Base-by-base conservation (phyloP, 1,140 invertebrate genomes). In the Homalodisca vitripennis region DNA sequence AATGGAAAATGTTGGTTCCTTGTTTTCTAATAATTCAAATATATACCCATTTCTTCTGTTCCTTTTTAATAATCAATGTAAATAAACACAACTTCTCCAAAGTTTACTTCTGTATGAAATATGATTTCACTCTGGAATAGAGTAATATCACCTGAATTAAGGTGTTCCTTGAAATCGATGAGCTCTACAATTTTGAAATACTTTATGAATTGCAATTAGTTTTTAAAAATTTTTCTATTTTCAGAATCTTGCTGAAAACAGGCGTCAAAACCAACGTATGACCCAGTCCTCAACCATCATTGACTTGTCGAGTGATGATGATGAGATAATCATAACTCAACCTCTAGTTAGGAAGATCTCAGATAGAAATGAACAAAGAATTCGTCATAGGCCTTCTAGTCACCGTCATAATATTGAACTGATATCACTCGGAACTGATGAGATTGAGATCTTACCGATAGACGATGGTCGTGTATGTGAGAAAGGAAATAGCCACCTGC, bases 231-330 rank as follows among this genome's bases (percentile, higher is more conserved):
- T 27, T 60, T 27, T 27, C 29, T 26, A 41, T 41, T 60, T 60
- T 26, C 55, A 60, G 55, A 60, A 60, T n/a, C 12, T 27, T 14
- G 55, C 55, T 27, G 55, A 60, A 60, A 30, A 29, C 13, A 12
- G 27, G 27, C 26, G 26, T 12, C 10, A 26, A 27, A 2, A 6
- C 2, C 26, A n/a, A n/a, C 22, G 2, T 22, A 60, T 27, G 14
- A 13, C 14, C 3, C 6, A 60, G 29, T 2, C 10, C 10, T 60
- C 55, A 27, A 26, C 14, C n/a, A n/a, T 60, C 2, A 60, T 60
- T 30, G n/a, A 30, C 29, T 60, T 60, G 24, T 60, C 55, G 13
- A 60, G 55, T 60, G 55, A 60, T 60, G 55, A 60, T 60, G 55
- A 60, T 30, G 55, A 60, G 6, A 3, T 27, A 3, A 26, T 60